A percentile compares a stretch with the other conserved stretches of the same genome.
phyloP scores from a whole-genome alignment of 2,113 vertebrate genomes.

The Mustela nigripes region DNA sequence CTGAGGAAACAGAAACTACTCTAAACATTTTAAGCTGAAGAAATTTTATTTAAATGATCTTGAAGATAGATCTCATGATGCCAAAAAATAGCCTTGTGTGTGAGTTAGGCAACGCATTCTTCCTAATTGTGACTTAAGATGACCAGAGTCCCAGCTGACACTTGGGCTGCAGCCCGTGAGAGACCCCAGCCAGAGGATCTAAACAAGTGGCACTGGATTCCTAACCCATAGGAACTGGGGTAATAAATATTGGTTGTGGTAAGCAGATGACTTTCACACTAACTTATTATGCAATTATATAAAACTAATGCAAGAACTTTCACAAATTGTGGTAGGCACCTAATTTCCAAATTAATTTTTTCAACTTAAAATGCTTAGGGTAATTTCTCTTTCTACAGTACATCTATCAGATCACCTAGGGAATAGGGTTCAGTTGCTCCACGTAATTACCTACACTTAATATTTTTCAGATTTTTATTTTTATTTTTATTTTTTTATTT shows the following conservation, averaged over 20 bases:
- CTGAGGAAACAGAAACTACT: background rate
- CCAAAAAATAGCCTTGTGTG: background rate
- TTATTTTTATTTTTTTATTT: too few species aligned
- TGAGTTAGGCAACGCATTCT: background rate
- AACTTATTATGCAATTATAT: background rate
- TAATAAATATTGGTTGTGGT: background rate
- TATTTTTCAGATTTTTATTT: background rate
- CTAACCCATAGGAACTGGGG: background rate
- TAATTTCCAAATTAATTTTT: conserved; percentile 9
- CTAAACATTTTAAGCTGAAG: background rate
- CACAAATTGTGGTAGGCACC: background rate
- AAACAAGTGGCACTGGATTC: background rate
- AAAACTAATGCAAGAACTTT: background rate
- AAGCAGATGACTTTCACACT: background rate
- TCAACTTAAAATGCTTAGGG: background rate
- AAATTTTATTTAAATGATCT: conserved; percentile 37
- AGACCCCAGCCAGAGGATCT: background rate
- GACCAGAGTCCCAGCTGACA: background rate
- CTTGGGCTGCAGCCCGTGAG: background rate
- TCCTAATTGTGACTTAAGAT: background rate
- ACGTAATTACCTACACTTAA: background rate
- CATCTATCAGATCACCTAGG: background rate
- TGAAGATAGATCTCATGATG: background rate
- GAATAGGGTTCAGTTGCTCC: background rate
- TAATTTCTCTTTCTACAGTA: background rate